Evolutionary conservation across 2,113 vertebrate genomes (phyloP).

Genomic region (Brachirus orientalis): DNA sequence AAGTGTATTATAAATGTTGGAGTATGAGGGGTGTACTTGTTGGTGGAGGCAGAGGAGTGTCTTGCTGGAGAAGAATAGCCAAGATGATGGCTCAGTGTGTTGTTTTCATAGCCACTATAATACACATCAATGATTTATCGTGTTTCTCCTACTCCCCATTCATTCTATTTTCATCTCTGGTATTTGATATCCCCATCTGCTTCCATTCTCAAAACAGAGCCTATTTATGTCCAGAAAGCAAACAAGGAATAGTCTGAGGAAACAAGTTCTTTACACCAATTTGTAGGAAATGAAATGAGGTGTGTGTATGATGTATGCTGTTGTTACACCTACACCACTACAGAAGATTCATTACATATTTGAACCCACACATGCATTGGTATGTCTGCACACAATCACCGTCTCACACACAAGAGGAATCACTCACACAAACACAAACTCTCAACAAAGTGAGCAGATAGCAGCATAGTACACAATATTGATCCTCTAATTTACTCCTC

Average conservation of each 20-base stretch:
- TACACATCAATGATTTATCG: constrained; percentile 75
- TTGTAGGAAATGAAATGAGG: constrained; percentile 29
- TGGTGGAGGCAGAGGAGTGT: constrained; percentile 46
- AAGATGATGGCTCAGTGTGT: constrained; percentile 52
- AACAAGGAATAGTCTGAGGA: constrained; percentile 51
- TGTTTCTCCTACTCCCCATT: constrained; percentile 49
- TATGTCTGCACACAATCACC: constrained; percentile 43
- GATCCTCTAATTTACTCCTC: constrained; percentile 87
- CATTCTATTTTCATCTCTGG: constrained; percentile 76
- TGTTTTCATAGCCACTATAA: constrained; percentile 66
- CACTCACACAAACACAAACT: constrained; percentile 45
- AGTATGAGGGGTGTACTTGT: constrained; percentile 40
- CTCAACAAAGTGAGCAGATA: constrained; percentile 50
- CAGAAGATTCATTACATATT: constrained; percentile 49
- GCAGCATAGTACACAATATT: constrained; percentile 72
- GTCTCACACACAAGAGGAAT: constrained; percentile 15
- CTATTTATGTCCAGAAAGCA: constrained; percentile 46
- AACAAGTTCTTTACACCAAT: constrained; percentile 48
- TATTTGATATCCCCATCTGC: constrained; percentile 72
- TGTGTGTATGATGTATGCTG: too few relatives aligned
- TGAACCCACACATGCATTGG: constrained; percentile 20
- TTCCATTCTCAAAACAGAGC: constrained; percentile 58
- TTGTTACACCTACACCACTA: constrained; percentile 19
- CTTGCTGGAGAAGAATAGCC: constrained; percentile 60
- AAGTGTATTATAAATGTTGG: constrained; percentile 33